Percentiles rank a stretch among this genome's conserved stretches.
Conservation (phyloP, 2,797 vertebrate genomes). For the Alfaro cultratus region DNA sequence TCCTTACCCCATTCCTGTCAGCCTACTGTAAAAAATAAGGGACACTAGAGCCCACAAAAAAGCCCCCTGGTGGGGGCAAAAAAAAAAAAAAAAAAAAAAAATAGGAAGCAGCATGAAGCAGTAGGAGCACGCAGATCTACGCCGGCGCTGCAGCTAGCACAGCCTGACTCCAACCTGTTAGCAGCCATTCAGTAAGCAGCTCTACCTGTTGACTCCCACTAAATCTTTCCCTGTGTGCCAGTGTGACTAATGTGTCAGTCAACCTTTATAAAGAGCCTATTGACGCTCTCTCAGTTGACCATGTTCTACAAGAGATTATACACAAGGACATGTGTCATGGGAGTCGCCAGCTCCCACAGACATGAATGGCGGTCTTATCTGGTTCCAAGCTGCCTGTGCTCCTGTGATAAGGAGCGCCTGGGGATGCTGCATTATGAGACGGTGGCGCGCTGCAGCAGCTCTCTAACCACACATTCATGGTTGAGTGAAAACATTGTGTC, state of each 20-base stretch:
- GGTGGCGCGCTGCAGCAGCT: constrained; percentile 35
- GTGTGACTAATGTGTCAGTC: constrained; percentile 69
- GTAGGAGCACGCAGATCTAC: not conserved
- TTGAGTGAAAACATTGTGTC: constrained; percentile 60
- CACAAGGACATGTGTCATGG: constrained; percentile 75
- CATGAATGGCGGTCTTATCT: constrained; percentile 76
- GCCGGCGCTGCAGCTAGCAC: not conserved
- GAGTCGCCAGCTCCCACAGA: constrained; percentile 47
- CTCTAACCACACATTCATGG: constrained; percentile 48
- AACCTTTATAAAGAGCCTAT: constrained; percentile 75
- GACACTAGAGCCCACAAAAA: no score
- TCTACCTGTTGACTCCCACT: constrained; percentile 60
- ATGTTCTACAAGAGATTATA: constrained; percentile 82
- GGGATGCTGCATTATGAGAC: constrained; percentile 77
- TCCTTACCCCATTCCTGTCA: no score
- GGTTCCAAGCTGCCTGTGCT: constrained; percentile 61
- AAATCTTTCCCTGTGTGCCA: constrained; percentile 59
- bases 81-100: no score
- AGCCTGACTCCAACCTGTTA: constrained; percentile 27
- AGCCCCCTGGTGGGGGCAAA: no score
- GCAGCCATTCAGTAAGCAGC: not conserved
- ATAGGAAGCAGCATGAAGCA: not conserved
- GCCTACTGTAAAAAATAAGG: no score
- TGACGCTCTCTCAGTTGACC: constrained; percentile 73
- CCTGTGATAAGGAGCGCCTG: constrained; percentile 77